Base-by-base conservation (phyloP, 2,888 invertebrate genomes). In the Plebejus melissa region DNA sequence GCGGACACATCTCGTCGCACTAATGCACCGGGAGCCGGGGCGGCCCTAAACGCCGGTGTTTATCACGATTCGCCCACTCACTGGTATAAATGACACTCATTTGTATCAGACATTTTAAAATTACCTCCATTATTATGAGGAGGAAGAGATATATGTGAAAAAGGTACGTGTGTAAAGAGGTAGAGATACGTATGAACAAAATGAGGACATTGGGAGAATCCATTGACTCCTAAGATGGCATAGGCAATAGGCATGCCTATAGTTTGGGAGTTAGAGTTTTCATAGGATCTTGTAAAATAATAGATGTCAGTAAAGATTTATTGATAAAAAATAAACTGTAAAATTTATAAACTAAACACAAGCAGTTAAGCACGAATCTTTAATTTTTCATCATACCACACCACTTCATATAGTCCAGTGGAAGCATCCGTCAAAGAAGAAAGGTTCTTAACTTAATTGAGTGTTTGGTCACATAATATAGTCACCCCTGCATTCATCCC, bases 1-100 rank as follows among this genome's bases (percentile, higher is more conserved):
- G 60, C 60, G 60, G 60, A 65, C 65, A 65, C 28, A 65, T 65
- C 60, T 65, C 65, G 65, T 65, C 65, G 13, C 32, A 65, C 65
- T 65, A 65, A 65, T 65, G 65, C 32, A 32, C 65, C 32, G 65
- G 60, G 9, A 28, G 58, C 58, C 58, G 58, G 65, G 22, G 65
- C 65, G 32, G 9, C 32, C 60, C 32, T 28, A 65, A 65, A 13
- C 32, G 16, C 2, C 32, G 65, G 11, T 65, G 65, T 65, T 65
- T 65, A 65, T 65, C 32, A 65, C 50, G 32, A 32, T 1, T 13
- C 11, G 13, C 22, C 65, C 32, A 65, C 65, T 32, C 65, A 16
- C 32, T 4, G 11, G 5, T 16, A 65, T 16, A 65, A 16, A 65
- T 2, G 32, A 32, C 13, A 32, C 36, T 65, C 65, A 36, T 65